Conservation (phyloP, 1,140 invertebrate species). For the Drosophila virilis region DNA sequence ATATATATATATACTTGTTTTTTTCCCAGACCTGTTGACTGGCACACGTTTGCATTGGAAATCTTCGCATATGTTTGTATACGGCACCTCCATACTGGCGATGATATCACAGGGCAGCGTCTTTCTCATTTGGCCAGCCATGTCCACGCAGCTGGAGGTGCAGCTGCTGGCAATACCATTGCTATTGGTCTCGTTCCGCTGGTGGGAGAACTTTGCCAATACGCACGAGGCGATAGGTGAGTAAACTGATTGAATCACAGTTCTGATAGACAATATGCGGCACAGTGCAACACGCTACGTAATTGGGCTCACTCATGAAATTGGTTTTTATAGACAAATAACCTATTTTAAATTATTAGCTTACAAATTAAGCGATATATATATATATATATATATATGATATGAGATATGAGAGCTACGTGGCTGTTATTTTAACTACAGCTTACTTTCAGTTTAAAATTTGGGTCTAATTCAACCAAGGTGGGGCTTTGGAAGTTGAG, state of each 20-base stretch:
- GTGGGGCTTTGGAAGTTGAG: no score
- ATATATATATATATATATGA: no score
- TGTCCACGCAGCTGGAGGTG: constrained; percentile 81
- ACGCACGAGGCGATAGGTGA: constrained; percentile 81
- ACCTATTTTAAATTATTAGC: no score
- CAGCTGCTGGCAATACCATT: constrained; percentile 89
- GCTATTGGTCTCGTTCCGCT: constrained; percentile 90
- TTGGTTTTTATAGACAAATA: no score
- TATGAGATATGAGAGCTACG: no score
- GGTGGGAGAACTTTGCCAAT: constrained; percentile 93
- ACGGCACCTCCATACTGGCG: constrained; percentile 84
- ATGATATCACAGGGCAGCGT: constrained; percentile 87
- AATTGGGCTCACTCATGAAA: no score
- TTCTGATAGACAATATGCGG: neutral
- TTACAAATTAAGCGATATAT: no score
- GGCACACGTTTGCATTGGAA: constrained; percentile 66
- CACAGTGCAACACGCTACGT: neutral
- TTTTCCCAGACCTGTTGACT: constrained; percentile 62
- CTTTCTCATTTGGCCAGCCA: constrained; percentile 88
- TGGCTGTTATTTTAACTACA: no score
- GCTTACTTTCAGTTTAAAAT: no score
- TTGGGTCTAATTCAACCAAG: no score
- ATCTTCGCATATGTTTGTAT: constrained; percentile 51
- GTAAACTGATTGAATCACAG: constrained; percentile 40
- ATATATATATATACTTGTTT: neutral